Percentiles rank a stretch among this genome's conserved stretches.
Evolutionary conservation across 2,797 vertebrate species (phyloP).

Genomic region (Takifugu ocellatus): DNA sequence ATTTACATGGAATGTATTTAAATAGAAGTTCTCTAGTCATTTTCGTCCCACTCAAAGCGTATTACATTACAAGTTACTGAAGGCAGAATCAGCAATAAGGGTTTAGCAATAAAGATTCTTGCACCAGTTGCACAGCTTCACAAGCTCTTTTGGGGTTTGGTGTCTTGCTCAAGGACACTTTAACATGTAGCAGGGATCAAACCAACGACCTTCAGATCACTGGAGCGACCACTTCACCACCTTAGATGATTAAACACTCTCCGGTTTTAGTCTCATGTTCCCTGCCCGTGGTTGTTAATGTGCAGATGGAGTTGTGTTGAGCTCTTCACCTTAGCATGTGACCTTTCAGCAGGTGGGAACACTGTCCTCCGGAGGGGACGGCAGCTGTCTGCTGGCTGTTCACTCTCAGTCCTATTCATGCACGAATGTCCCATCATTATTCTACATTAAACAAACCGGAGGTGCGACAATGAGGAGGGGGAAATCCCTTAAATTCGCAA

Average conservation of each 20-base stretch:
- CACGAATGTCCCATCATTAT: slow-evolving; percentile 1
- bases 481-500: neutral
- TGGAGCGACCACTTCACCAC: too few relatives aligned
- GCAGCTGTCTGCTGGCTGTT: slow-evolving; percentile 12
- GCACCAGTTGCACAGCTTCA: neutral
- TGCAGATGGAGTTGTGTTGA: slow-evolving; percentile 53
- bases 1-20: too few relatives aligned
- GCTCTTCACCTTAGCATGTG: slow-evolving; percentile 59
- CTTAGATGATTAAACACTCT: too few relatives aligned
- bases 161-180: neutral
- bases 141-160: too few relatives aligned
- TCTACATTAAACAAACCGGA: neutral
- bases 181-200: too few relatives aligned
- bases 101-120: too few relatives aligned
- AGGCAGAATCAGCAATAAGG: too few relatives aligned
- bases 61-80: too few relatives aligned
- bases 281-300: slow-evolving; percentile 12
- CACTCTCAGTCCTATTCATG: slow-evolving; percentile 4
- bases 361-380: slow-evolving; percentile 17
- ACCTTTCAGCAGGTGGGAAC: slow-evolving; percentile 53
- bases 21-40: too few relatives aligned
- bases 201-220: too few relatives aligned
- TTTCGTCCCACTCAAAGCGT: too few relatives aligned
- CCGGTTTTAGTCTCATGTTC: neutral
- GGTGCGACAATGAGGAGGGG: too few relatives aligned